Base-by-base conservation (phyloP, 2,888 invertebrate genomes). In the Nemoura dubitans region DNA sequence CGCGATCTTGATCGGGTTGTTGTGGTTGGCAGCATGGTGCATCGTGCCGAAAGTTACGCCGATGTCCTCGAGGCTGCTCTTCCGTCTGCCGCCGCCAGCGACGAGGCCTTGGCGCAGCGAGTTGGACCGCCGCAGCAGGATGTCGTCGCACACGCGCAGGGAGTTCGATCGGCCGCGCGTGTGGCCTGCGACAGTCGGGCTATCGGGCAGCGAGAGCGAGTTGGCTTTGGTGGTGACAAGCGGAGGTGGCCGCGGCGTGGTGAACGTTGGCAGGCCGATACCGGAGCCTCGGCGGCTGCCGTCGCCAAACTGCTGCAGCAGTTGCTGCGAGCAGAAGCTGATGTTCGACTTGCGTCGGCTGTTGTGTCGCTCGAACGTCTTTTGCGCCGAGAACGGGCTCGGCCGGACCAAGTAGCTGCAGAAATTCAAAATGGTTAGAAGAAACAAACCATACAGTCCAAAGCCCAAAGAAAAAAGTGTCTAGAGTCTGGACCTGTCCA, bases 371-470 rank as follows among this genome's bases (percentile, higher is more conserved):
- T 98, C 97, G 92, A 98, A 98, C 0, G 98, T 98, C 92, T 98
- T 98, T 92, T 98, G 97, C 29, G 98, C 98, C 59, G 97, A 97
- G 91, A 98, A 98, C 16, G 98, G 98, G 90, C 98, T 98, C 0
- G 98, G 98, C 16, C 98, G 94, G 76, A 98, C 97, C 90, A 98
- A 92, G 90, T 98, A 97, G 91, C 97, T 97, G 93, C 76, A 92
- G 92, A 88, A 87, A 87, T 86, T 78, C 76, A 84, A 21, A 25
- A 36, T n/a, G n/a, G n/a, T 14, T 10, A n/a, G 21, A n/a, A n/a
- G n/a, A n/a, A n/a, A n/a, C n/a, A n/a, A n/a, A n/a, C n/a, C n/a
- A n/a, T n/a, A n/a, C n/a, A n/a, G n/a, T n/a, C n/a, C n/a, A n/a
- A n/a, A n/a, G n/a, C n/a, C n/a, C n/a, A n/a, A n/a, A n/a, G n/a